Base-by-base conservation (phyloP, 2,888 invertebrate species). In the Mayetiola destructor region DNA sequence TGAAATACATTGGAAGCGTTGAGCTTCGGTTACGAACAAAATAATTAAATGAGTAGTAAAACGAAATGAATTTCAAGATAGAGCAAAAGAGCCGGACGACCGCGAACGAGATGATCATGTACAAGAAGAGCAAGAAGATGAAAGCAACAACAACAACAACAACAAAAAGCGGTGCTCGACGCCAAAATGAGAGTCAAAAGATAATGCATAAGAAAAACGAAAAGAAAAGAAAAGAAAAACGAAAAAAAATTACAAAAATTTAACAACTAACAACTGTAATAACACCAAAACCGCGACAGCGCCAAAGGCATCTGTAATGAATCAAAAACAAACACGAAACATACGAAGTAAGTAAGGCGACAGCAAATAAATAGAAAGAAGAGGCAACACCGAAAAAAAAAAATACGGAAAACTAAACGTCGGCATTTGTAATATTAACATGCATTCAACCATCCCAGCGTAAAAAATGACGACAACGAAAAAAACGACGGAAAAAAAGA, bases 211-310 rank as follows among this genome's bases (percentile, higher is more conserved):
- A n/a, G n/a, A n/a, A n/a, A n/a, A 27, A 48, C 48, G 27, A 27
- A 27, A 23, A 48, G 27, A 48, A 48, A 27, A 16, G 48, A 27
- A 10, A 48, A 48, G 27, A 2, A 21, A 27, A 48, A 48, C 23
- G 14, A 27, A 27, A 48, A 9, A 48, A 5, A 21, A 10, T 21
- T 16, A 40, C 27, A 40, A 18, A 5, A 48, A 42, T 42, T 48
- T 48, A 48, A 48, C 48, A 48, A 48, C 48, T 48, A 48, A 48
- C 48, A 48, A 48, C 48, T 48, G 23, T n/a, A 48, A 16, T 27
- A 27, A 48, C 48, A 48, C 23, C 42, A 42, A 42, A 42, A 42
- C 48, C 27, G 27, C 48, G 48, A 48, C n/a, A n/a, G 48, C 48
- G 48, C 48, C 48, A 48, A 48, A 48, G 27, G 27, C 18, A 42